Percentiles rank a stretch among this genome's conserved stretches.
phyloP scores from a whole-genome alignment of 1,140 invertebrate species.

The Caenorhabditis inopinata region DNA sequence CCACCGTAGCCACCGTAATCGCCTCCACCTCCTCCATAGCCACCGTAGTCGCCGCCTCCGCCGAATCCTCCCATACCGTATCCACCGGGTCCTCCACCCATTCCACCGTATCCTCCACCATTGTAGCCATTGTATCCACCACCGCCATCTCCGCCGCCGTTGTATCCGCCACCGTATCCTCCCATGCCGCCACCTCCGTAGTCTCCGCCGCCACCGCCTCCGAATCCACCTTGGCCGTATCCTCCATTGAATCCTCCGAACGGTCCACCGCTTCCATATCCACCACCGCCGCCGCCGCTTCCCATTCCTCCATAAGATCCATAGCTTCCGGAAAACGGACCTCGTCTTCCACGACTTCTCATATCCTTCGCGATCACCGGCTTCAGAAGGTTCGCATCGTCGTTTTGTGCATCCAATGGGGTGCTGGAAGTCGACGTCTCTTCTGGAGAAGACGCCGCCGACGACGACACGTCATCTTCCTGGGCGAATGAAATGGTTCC shows the following conservation, averaged over 20 bases:
- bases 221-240: constrained; percentile 36
- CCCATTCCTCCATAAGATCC: background rate
- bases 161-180: constrained; percentile 37
- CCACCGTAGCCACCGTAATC: background rate
- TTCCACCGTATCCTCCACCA: constrained; percentile 42
- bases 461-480: no score
- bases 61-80: constrained; percentile 40
- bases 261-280: constrained; percentile 34
- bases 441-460: background rate
- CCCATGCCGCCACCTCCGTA: constrained; percentile 15
- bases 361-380: constrained; percentile 14
- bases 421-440: no score
- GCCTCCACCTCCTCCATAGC: constrained; percentile 20
- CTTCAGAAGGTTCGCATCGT: constrained; percentile 18
- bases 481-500: constrained; percentile 8
- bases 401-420: background rate
- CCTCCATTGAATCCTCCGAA: constrained; percentile 38
- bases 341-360: background rate
- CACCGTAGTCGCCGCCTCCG: constrained; percentile 5
- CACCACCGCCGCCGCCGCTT: background rate
- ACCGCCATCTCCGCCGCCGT: background rate
- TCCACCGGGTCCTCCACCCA: constrained; percentile 29
- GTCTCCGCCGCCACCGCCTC: background rate
- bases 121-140: constrained; percentile 1
- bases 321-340: constrained; percentile 36